Conservation (phyloP, 2,888 invertebrate species). For the Erynnis tages region DNA sequence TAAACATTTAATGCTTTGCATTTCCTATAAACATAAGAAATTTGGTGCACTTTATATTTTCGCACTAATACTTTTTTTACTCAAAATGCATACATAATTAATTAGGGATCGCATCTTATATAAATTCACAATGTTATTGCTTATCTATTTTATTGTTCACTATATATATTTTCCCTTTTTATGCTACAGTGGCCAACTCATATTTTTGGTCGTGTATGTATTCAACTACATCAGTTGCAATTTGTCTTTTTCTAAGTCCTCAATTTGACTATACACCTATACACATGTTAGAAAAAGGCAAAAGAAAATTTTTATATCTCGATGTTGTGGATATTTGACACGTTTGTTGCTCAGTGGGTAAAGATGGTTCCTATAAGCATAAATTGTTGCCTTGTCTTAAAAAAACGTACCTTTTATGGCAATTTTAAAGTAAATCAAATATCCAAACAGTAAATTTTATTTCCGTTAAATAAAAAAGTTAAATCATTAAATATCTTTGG, state of each 20-base stretch:
- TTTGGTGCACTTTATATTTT: background rate
- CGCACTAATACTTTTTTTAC: background rate
- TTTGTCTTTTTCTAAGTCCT: constrained; percentile 4
- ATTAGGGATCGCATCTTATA: too few relatives aligned
- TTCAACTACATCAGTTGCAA: background rate
- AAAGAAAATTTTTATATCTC: background rate
- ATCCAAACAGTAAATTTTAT: too few relatives aligned
- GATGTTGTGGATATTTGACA: background rate
- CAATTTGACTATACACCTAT: background rate
- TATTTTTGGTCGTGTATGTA: constrained; percentile 8
- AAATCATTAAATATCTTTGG: too few relatives aligned
- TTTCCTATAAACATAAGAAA: background rate
- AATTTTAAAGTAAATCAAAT: too few relatives aligned
- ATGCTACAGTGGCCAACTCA: constrained; percentile 11
- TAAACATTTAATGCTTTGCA: too few relatives aligned
- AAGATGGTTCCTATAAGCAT: too few relatives aligned
- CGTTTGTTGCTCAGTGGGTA: background rate
- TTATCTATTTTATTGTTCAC: background rate
- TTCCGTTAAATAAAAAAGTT: too few relatives aligned
- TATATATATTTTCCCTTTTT: background rate
- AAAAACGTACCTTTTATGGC: too few relatives aligned
- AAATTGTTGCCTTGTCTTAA: too few relatives aligned
- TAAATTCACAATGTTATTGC: background rate
- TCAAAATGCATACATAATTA: background rate
- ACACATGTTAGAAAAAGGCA: background rate